These are phyloP conservation scores for Charina bottae DNA, from an alignment of 2,113 vertebrate genomes.

Conservation along the genomic window DNA sequence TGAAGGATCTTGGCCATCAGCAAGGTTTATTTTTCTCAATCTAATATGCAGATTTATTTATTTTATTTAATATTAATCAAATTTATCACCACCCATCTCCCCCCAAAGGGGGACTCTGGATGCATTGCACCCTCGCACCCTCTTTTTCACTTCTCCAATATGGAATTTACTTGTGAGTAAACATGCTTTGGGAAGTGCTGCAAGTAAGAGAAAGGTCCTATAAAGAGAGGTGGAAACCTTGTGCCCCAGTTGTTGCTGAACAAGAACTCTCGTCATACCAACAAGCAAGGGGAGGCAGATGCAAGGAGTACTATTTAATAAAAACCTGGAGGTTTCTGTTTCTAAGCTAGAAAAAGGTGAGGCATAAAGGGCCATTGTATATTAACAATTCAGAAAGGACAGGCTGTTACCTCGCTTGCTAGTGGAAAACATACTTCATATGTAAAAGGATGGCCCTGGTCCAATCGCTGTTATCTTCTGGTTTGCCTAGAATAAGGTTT, in stretches of 20 bases:
- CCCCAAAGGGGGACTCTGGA: too few relatives aligned
- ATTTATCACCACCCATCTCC: too few relatives aligned
- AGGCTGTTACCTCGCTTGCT: neutral
- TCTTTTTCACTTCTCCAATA: neutral
- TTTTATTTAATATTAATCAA: too few relatives aligned
- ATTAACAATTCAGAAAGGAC: neutral
- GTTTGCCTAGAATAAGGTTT: neutral
- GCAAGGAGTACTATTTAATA: neutral
- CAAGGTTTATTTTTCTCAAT: neutral
- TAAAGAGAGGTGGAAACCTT: neutral
- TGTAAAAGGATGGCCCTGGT: neutral
- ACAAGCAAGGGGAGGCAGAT: neutral
- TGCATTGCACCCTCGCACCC: too few relatives aligned
- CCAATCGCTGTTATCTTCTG: neutral
- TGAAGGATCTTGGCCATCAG: neutral
- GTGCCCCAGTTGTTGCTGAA: neutral
- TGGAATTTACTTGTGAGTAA: neutral
- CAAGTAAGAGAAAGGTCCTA: neutral
- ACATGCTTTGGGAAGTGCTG: neutral
- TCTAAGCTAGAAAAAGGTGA: neutral
- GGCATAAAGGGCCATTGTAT: neutral
- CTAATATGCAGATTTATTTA: neutral
- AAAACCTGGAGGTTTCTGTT: neutral
- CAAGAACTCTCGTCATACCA: neutral
- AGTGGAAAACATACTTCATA: neutral